Percentiles rank a stretch among this genome's conserved stretches.
These are phyloP conservation scores for Miniopterus natalensis DNA, from an alignment of 2,113 vertebrate genomes.

Conservation along the genomic window DNA sequence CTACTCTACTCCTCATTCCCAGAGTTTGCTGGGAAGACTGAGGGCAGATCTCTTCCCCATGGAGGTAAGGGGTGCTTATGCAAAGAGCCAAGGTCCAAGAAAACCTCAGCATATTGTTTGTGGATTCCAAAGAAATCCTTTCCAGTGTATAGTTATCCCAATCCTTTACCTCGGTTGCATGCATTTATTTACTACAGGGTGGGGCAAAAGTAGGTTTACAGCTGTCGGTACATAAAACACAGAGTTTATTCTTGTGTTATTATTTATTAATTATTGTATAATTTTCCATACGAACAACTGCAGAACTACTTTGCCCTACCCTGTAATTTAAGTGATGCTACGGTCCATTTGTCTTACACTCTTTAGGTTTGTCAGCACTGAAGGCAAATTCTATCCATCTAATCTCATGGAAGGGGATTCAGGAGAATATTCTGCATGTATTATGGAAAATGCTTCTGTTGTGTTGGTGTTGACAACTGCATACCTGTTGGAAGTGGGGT, in stretches of 20 bases:
- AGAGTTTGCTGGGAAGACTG: not conserved
- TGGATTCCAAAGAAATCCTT: not conserved
- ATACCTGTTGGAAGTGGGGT: slow-evolving; percentile 62
- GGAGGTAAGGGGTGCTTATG: not conserved
- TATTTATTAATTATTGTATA: not conserved
- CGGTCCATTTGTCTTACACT: not conserved
- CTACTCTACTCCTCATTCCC: not conserved
- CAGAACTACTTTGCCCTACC: not conserved
- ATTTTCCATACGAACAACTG: not conserved
- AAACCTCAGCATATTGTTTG: not conserved
- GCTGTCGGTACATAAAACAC: not conserved
- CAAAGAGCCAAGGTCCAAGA: not conserved
- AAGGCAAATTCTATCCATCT: slow-evolving; percentile 34
- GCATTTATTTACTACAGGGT: not conserved
- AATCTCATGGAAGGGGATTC: not conserved
- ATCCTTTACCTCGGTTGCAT: not conserved
- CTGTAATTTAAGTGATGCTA: not conserved
- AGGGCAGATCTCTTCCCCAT: not conserved
- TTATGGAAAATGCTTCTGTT: slow-evolving; percentile 73
- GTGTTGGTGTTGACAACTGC: slow-evolving; percentile 70
- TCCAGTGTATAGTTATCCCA: not conserved
- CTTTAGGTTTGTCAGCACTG: not conserved
- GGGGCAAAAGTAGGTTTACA: not conserved
- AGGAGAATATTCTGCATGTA: slow-evolving; percentile 33
- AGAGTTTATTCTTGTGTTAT: not conserved